Conservation (phyloP, 2,888 invertebrate species). For the Tortrix viridana region DNA sequence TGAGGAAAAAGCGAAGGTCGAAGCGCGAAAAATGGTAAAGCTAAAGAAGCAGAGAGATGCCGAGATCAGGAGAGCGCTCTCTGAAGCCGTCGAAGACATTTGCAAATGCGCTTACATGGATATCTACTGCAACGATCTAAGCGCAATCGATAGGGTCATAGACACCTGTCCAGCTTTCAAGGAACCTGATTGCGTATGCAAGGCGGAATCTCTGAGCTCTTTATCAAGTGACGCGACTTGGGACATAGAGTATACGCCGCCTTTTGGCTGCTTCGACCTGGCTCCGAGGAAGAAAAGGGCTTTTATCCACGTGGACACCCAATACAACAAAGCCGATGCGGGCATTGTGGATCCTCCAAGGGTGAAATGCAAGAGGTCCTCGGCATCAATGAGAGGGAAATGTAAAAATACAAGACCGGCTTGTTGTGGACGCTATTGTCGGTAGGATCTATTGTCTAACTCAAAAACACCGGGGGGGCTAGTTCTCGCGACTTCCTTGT, state of each 20-base stretch:
- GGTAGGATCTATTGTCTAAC: neutral
- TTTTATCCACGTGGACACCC: slow-evolving; percentile 85
- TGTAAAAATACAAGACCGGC: slow-evolving; percentile 47
- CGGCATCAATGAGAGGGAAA: slow-evolving; percentile 53
- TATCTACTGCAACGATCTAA: slow-evolving; percentile 74
- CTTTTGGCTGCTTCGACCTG: slow-evolving; percentile 87
- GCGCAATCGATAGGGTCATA: slow-evolving; percentile 75
- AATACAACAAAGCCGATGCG: slow-evolving; percentile 84
- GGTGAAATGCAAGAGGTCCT: slow-evolving; percentile 57
- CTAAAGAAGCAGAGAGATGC: slow-evolving; percentile 81
- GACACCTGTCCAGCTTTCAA: slow-evolving; percentile 75
- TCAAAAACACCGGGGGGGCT: too few species aligned
- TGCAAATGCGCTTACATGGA: slow-evolving; percentile 83
- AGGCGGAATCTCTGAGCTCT: slow-evolving; percentile 71
- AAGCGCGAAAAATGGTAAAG: slow-evolving; percentile 81
- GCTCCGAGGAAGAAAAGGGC: slow-evolving; percentile 75
- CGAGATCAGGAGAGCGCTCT: slow-evolving; percentile 77
- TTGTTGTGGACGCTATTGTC: slow-evolving; percentile 53
- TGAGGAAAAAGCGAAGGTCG: slow-evolving; percentile 80
- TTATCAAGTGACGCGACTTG: slow-evolving; percentile 86
- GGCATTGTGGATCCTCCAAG: slow-evolving; percentile 61
- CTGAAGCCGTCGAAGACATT: slow-evolving; percentile 73
- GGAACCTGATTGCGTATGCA: slow-evolving; percentile 73
- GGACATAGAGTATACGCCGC: slow-evolving; percentile 89
- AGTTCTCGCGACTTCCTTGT: too few species aligned